Percentiles rank a stretch among this genome's conserved stretches.
These are phyloP conservation scores for Hydropsyche betteni DNA, from an alignment of 2,888 invertebrate species.

Conservation along the genomic window DNA sequence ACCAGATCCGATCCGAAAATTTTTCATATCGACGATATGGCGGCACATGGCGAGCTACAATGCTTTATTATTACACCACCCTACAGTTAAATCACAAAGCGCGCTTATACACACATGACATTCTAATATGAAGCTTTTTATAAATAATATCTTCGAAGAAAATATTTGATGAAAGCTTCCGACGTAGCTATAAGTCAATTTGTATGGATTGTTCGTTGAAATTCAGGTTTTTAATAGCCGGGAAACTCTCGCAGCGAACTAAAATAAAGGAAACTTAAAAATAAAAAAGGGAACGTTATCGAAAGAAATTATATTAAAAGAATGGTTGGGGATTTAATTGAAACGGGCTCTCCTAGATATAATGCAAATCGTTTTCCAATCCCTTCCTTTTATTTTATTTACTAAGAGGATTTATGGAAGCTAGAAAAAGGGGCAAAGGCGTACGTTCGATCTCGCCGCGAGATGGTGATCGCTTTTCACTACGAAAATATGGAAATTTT, in stretches of 20 bases:
- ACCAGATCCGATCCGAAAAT: slow-evolving; percentile 39
- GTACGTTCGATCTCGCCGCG: neutral
- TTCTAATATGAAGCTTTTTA: too few species aligned
- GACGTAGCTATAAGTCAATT: too few species aligned
- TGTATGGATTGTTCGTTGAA: neutral
- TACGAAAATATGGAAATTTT: slow-evolving; percentile 1
- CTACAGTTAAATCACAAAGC: slow-evolving; percentile 39
- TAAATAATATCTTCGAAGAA: too few species aligned
- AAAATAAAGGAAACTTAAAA: slow-evolving; percentile 7
- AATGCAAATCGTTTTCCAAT: slow-evolving; percentile 40
- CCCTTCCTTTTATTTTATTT: slow-evolving; percentile 39
- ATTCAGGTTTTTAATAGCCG: neutral
- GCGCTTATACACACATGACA: neutral
- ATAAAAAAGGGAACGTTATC: slow-evolving; percentile 10
- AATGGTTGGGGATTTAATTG: slow-evolving; percentile 36
- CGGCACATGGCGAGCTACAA: slow-evolving; percentile 48
- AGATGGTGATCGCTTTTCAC: slow-evolving; percentile 10
- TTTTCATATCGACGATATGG: slow-evolving; percentile 47
- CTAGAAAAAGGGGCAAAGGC: slow-evolving; percentile 31
- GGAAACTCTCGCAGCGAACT: neutral
- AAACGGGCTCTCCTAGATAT: slow-evolving; percentile 37
- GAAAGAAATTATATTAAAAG: slow-evolving; percentile 38
- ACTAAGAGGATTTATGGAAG: slow-evolving; percentile 37
- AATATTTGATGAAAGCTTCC: too few species aligned
- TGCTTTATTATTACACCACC: slow-evolving; percentile 44